Percentiles rank a stretch among this genome's conserved stretches.
phyloP scores from a whole-genome alignment of 2,888 invertebrate species.

The Mythimna vitellina region DNA sequence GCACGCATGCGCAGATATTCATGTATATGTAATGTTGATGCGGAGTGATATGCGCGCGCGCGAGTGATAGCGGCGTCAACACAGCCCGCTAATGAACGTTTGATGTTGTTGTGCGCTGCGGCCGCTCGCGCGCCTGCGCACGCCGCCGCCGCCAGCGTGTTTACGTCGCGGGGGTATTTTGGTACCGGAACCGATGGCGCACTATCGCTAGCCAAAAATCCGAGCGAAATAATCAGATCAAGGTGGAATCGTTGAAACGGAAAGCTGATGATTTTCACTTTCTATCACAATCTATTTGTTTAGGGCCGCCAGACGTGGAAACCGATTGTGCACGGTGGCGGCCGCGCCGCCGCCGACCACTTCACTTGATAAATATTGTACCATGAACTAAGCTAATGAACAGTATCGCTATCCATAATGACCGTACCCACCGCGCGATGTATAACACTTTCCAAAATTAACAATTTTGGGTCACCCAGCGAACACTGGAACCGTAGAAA shows the following conservation, averaged over 20 bases:
- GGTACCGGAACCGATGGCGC: slow-evolving; percentile 84
- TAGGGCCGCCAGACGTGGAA: slow-evolving; percentile 45
- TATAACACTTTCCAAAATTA: slow-evolving; percentile 39
- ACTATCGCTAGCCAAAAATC: slow-evolving; percentile 84
- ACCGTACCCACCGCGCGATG: slow-evolving; percentile 5
- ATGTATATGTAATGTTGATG: slow-evolving; percentile 40
- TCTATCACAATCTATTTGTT: slow-evolving; percentile 59
- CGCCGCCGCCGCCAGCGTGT: slow-evolving; percentile 70
- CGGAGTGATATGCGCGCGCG: slow-evolving; percentile 33
- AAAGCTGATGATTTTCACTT: slow-evolving; percentile 65
- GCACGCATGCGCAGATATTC: slow-evolving; percentile 33
- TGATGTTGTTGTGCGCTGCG: slow-evolving; percentile 56
- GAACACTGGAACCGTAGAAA: slow-evolving; percentile 41
- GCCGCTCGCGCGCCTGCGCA: slow-evolving; percentile 61
- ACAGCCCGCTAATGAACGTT: slow-evolving; percentile 50
- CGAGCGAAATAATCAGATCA: slow-evolving; percentile 84
- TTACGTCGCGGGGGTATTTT: slow-evolving; percentile 86
- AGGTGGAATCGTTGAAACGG: slow-evolving; percentile 76
- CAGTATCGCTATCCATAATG: slow-evolving; percentile 9
- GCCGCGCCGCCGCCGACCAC: not conserved
- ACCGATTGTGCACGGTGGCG: slow-evolving; percentile 39
- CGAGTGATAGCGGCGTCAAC: slow-evolving; percentile 53
- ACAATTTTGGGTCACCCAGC: slow-evolving; percentile 25
- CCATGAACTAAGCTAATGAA: slow-evolving; percentile 23
- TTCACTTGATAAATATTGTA: slow-evolving; percentile 1